These are phyloP conservation scores for Origma solitaria DNA, from an alignment of 2,113 vertebrate species.

Conservation along the genomic window DNA sequence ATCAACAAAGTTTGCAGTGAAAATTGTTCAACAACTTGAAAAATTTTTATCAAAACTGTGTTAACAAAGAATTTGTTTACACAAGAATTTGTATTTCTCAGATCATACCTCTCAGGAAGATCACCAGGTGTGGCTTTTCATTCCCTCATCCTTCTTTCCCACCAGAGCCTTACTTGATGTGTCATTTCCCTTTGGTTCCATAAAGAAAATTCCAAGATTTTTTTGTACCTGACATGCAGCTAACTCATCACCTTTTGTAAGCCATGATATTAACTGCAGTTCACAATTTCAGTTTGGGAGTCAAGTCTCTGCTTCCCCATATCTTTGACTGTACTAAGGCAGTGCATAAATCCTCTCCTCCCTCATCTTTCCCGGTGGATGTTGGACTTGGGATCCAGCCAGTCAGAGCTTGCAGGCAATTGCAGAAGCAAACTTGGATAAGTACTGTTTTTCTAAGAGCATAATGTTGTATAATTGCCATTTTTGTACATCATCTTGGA, in stretches of 20 bases:
- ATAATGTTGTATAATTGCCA: not conserved
- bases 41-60: not conserved
- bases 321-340: not conserved
- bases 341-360: not conserved
- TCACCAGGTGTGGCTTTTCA: not conserved
- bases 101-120: not conserved
- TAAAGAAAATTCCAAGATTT: not conserved
- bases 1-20: not conserved
- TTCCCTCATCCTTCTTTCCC: not conserved
- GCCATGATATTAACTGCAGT: not conserved
- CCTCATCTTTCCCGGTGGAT: not conserved
- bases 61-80: not conserved
- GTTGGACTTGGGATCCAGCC: not conserved
- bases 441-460: not conserved
- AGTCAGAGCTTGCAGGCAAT: not conserved
- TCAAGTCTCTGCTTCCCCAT: not conserved
- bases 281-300: not conserved
- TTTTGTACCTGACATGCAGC: not conserved
- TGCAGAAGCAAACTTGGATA: not conserved
- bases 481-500: not conserved
- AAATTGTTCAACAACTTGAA: fast-evolving
- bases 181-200: not conserved
- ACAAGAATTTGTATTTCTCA: not conserved
- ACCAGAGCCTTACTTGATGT: too few relatives aligned
- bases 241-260: not conserved